Percentiles rank a stretch among this genome's conserved stretches.
Conservation (phyloP, 30 jellyfish, hydroid and myxozoan species). For the Aurelia aurita region DNA sequence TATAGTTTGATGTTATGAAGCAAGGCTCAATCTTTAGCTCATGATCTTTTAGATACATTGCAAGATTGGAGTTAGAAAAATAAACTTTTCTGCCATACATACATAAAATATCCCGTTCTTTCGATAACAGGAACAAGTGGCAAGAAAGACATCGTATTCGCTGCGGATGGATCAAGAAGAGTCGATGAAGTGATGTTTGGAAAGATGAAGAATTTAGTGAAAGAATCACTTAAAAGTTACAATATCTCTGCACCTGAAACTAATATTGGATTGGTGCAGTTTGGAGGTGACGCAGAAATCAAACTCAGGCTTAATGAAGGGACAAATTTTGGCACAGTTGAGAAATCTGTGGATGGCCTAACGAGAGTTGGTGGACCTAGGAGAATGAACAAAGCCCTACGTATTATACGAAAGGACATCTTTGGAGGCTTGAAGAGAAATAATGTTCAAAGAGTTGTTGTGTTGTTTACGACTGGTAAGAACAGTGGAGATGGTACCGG, state of each 20-base stretch:
- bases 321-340: background rate
- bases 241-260: constrained; percentile 47
- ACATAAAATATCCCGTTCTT: too few relatives aligned
- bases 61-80: too few relatives aligned
- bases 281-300: constrained; percentile 32
- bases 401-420: constrained; percentile 33
- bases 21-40: too few relatives aligned
- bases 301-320: constrained; percentile 16
- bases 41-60: too few relatives aligned
- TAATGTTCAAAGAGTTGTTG: constrained; percentile 22
- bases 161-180: constrained; percentile 43
- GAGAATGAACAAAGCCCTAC: constrained; percentile 78
- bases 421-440: background rate
- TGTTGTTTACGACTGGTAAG: constrained; percentile 75
- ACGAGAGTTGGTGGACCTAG: constrained; percentile 73
- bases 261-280: constrained; percentile 43
- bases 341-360: constrained; percentile 7
- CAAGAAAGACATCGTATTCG: constrained; percentile 27
- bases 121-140: background rate
- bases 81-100: too few relatives aligned
- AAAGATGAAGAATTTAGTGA: constrained; percentile 52
- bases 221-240: constrained; percentile 58
- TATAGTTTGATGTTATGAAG: too few relatives aligned
- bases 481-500: constrained; percentile 49
- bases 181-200: background rate